phyloP scores from a whole-genome alignment of 2,797 vertebrate species.

The Trachurus trachurus region DNA sequence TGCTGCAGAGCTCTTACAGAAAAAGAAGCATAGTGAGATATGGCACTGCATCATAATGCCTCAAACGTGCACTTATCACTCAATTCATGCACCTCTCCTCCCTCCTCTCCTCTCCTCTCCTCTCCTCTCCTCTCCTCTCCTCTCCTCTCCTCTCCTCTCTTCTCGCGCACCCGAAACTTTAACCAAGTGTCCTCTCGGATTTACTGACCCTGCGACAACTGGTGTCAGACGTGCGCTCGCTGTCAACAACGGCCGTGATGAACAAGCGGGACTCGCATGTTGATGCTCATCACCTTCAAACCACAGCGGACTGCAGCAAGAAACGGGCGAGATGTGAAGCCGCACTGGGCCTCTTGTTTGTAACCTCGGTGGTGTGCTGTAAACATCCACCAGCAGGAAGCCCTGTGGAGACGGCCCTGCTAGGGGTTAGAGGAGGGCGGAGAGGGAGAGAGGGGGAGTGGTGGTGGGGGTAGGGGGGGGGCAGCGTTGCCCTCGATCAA shows the following conservation, averaged over 20 bases:
- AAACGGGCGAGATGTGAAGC: slow-evolving; percentile 10
- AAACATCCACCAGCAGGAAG: slow-evolving; percentile 37
- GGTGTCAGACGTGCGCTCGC: slow-evolving; percentile 13
- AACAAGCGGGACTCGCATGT: background rate
- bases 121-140: slow-evolving; percentile 7
- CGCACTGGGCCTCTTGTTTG: slow-evolving; percentile 25
- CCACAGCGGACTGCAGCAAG: slow-evolving; percentile 20
- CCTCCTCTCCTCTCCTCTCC: slow-evolving; percentile 4
- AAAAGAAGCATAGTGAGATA: slow-evolving; percentile 81
- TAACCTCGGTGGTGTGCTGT: slow-evolving; percentile 12
- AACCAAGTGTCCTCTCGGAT: slow-evolving; percentile 26
- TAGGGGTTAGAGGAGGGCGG: background rate
- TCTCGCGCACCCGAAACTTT: slow-evolving; percentile 17
- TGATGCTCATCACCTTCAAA: slow-evolving; percentile 34
- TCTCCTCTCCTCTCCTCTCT: slow-evolving; percentile 11
- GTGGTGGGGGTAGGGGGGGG: too few species aligned
- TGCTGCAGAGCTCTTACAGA: slow-evolving; percentile 78
- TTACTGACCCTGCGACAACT: slow-evolving; percentile 31
- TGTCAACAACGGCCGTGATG: background rate
- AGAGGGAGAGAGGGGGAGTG: background rate
- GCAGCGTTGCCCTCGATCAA: slow-evolving; percentile 28
- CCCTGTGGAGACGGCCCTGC: slow-evolving; percentile 15
- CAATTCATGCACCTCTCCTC: slow-evolving; percentile 42
- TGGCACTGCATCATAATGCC: slow-evolving; percentile 82
- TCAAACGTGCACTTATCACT: slow-evolving; percentile 69